These are phyloP conservation scores for Euwallacea fornicatus DNA, from an alignment of 1,140 invertebrate species.

Conservation along the genomic window DNA sequence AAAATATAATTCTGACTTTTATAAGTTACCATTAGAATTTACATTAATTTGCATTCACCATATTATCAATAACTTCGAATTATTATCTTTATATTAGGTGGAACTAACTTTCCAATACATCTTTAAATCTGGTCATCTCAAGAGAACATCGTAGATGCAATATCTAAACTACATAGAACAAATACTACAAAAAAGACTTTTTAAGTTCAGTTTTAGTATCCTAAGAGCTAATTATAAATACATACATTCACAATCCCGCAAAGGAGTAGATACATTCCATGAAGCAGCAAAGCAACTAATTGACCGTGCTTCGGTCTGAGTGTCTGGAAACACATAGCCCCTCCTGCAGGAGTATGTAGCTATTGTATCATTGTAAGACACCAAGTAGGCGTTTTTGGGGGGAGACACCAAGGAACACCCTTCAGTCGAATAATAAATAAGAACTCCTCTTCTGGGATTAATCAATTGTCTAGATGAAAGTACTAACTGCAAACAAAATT, in stretches of 20 bases:
- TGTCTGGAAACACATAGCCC: constrained; percentile 62
- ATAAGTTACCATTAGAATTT: too few species aligned
- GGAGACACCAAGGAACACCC: constrained; percentile 56
- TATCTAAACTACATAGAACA: too few species aligned
- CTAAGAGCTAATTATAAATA: constrained; percentile 27
- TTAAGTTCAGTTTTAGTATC: too few species aligned
- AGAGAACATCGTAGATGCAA: too few species aligned
- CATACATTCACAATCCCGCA: constrained; percentile 65
- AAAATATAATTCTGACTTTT: too few species aligned
- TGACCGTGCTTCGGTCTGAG: constrained; percentile 55
- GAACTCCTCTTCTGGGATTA: constrained; percentile 44
- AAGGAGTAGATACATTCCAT: constrained; percentile 62
- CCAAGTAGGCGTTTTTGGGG: constrained; percentile 63
- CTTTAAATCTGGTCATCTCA: too few species aligned
- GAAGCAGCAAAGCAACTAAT: constrained; percentile 61
- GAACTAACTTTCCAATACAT: too few species aligned
- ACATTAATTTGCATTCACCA: too few species aligned
- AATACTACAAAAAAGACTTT: too few species aligned
- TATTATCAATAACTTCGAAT: too few species aligned
- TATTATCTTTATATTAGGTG: too few species aligned
- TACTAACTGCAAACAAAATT: constrained; percentile 29
- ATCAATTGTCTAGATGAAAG: constrained; percentile 41
- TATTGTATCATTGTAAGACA: constrained; percentile 54
- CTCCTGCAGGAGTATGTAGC: constrained; percentile 60
- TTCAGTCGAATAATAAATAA: constrained; percentile 55